Conservation (phyloP, 1,140 invertebrate genomes). For the Archivesica marissinica region DNA sequence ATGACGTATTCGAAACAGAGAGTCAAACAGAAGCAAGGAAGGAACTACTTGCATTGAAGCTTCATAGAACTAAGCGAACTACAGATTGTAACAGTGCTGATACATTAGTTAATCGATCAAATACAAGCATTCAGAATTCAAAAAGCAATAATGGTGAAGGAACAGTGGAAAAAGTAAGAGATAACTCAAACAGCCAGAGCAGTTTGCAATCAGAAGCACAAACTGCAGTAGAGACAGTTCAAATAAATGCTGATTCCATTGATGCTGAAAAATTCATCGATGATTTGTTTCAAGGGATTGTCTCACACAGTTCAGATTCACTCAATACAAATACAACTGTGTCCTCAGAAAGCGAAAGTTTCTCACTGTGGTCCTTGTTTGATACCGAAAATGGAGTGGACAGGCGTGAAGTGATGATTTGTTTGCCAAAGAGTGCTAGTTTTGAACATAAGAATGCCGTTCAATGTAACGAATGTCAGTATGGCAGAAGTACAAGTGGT, state of each 20-base stretch:
- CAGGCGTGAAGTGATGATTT: background rate
- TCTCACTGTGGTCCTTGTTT: background rate
- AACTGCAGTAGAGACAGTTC: too few species aligned
- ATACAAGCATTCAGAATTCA: background rate
- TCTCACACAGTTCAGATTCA: background rate
- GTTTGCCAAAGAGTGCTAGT: background rate
- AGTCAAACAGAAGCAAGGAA: background rate
- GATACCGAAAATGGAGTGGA: conserved; percentile 4
- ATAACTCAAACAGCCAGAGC: too few species aligned
- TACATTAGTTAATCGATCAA: background rate
- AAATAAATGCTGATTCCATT: too few species aligned
- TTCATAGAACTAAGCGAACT: background rate
- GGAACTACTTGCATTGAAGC: background rate
- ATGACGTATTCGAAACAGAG: conserved; percentile 50
- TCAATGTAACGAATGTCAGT: too few species aligned
- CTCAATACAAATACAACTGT: background rate
- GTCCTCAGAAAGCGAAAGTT: conserved; percentile 3
- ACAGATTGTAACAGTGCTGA: background rate
- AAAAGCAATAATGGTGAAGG: background rate
- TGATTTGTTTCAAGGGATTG: too few species aligned
- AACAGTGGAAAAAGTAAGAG: too few species aligned
- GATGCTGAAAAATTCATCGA: too few species aligned
- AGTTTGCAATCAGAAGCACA: too few species aligned
- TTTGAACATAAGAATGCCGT: background rate
- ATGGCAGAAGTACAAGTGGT: background rate